These are phyloP conservation scores for Quadroppia sp. DNA, from an alignment of 2,888 invertebrate genomes.

Conservation along the genomic window DNA sequence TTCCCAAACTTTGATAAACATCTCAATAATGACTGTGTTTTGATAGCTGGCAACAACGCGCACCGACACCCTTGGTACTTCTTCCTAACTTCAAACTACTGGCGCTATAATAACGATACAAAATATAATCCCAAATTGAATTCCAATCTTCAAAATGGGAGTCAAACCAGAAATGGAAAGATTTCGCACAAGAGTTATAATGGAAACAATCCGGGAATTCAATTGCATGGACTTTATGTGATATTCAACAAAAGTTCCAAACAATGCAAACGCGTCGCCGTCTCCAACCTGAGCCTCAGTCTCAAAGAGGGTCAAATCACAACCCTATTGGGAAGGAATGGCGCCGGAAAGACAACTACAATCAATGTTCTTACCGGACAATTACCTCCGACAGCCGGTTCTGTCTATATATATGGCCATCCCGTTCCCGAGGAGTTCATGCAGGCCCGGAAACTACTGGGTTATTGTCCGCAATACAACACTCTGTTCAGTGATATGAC, in stretches of 20 bases:
- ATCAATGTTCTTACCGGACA: constrained; percentile 50
- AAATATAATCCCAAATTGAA: neutral
- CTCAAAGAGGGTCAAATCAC: constrained; percentile 56
- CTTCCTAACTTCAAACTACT: constrained; percentile 51
- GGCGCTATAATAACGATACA: constrained; percentile 48
- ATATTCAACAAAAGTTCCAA: constrained; percentile 45
- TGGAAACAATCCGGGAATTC: constrained; percentile 43
- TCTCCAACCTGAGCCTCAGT: constrained; percentile 53
- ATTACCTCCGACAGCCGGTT: constrained; percentile 47
- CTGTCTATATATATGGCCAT: constrained; percentile 47
- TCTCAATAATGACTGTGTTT: no score
- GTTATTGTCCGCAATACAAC: constrained; percentile 56
- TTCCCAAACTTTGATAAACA: neutral
- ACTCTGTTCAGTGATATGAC: constrained; percentile 54
- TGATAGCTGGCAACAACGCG: constrained; percentile 52
- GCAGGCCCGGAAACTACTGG: constrained; percentile 50
- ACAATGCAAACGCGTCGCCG: constrained; percentile 49
- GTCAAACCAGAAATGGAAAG: constrained; percentile 1
- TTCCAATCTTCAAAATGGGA: neutral
- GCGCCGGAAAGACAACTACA: constrained; percentile 57
- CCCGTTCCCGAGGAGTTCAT: constrained; percentile 46
- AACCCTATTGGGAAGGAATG: constrained; percentile 56
- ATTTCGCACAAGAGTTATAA: neutral
- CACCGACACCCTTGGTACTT: constrained; percentile 53
- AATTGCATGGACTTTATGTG: constrained; percentile 44